Percentiles rank a stretch among this genome's conserved stretches.
phyloP scores from a whole-genome alignment of 2,797 vertebrate genomes.

The Merluccius polli region DNA sequence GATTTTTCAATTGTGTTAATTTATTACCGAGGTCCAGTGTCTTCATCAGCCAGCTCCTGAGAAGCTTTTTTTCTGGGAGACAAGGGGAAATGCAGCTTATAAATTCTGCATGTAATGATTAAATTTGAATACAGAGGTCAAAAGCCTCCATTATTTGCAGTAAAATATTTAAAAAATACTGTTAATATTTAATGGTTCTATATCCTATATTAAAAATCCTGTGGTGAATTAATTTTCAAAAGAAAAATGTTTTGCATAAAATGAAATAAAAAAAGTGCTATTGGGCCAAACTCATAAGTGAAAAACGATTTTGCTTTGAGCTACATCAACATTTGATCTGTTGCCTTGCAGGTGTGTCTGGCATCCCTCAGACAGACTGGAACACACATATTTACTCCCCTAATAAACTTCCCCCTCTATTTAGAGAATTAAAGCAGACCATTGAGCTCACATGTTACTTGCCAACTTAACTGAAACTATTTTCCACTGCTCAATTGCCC shows the following conservation, averaged over 20 bases:
- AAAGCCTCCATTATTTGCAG: constrained; percentile 10
- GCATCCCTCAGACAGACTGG: not conserved
- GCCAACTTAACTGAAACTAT: not conserved
- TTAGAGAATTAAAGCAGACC: not conserved
- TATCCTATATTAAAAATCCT: not conserved
- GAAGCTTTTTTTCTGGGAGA: constrained; percentile 41
- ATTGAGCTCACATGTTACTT: not conserved
- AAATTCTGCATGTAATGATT: constrained; percentile 70
- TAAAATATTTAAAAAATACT: constrained; percentile 39
- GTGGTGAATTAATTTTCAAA: constrained; percentile 4
- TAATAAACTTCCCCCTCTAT: not conserved
- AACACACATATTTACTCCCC: not conserved
- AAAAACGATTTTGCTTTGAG: not conserved
- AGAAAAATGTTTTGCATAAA: not conserved
- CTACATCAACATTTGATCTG: too few relatives aligned
- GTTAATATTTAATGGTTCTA: constrained; percentile 33
- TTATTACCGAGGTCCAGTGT: constrained; percentile 16
- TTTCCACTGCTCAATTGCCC: not conserved
- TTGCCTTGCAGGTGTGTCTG: too few relatives aligned
- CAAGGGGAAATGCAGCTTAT: constrained; percentile 53
- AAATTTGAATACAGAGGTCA: constrained; percentile 68
- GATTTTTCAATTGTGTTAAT: constrained; percentile 34
- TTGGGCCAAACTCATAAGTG: not conserved
- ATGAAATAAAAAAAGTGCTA: not conserved
- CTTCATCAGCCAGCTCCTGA: constrained; percentile 23